Evolutionary conservation across 2,888 invertebrate genomes (phyloP).

Genomic region (Eupeodes latifasciatus): DNA sequence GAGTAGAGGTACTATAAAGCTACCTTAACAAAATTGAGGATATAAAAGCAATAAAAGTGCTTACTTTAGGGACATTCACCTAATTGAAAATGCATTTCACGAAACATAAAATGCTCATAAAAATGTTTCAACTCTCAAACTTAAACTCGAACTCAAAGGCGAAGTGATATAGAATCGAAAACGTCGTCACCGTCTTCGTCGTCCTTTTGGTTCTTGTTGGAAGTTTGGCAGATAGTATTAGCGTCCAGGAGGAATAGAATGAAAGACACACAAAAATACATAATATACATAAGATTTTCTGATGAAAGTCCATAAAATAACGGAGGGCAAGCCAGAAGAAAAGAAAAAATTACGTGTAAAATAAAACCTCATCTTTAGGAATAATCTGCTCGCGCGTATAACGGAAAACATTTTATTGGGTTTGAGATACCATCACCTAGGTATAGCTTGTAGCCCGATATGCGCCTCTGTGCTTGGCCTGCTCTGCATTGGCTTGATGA

Average conservation of each 20-base stretch:
- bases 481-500: too few relatives aligned
- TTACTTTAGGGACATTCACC: slow-evolving; percentile 68
- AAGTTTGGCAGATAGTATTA: slow-evolving; percentile 6
- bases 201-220: too few relatives aligned
- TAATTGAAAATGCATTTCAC: slow-evolving; percentile 76
- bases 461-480: too few relatives aligned
- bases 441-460: too few relatives aligned
- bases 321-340: background rate
- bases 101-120: slow-evolving; percentile 69
- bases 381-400: slow-evolving; percentile 28
- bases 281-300: slow-evolving; percentile 24
- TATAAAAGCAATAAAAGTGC: slow-evolving; percentile 67
- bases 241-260: slow-evolving; percentile 18
- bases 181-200: background rate
- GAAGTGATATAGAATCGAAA: background rate
- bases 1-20: background rate
- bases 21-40: slow-evolving; percentile 63
- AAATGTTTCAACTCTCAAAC: slow-evolving; percentile 39
- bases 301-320: slow-evolving; percentile 53
- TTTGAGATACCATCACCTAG: background rate
- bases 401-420: slow-evolving; percentile 27
- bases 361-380: slow-evolving; percentile 49
- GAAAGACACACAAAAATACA: background rate
- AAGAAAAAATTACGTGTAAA: slow-evolving; percentile 29
- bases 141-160: slow-evolving; percentile 8